Evolutionary conservation across 37 sponge, comb jelly and placozoan genomes (phyloP).

Genomic region (Diacarnus erythraeanus): DNA sequence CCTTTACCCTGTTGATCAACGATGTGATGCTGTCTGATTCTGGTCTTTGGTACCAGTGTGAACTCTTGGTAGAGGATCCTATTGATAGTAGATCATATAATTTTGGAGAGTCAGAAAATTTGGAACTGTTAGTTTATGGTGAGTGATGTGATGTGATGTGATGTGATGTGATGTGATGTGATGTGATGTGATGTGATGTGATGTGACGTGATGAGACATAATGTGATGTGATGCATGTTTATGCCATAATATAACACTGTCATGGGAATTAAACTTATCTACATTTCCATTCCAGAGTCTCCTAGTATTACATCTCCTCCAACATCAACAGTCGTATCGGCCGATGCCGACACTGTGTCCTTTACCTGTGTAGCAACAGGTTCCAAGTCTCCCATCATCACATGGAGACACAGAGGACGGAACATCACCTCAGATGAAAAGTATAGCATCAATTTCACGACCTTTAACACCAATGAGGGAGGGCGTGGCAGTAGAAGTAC

Average conservation of each 20-base stretch:
- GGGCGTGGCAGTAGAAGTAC: neutral
- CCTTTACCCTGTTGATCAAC: neutral
- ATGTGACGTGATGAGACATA: no score
- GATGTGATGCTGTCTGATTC: constrained; percentile 14
- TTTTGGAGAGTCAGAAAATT: neutral
- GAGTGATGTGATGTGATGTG: no score
- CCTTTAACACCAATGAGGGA: neutral
- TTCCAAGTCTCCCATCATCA: neutral
- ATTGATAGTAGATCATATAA: neutral
- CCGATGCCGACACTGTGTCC: neutral
- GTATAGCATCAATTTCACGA: neutral
- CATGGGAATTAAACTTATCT: no score
- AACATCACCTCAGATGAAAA: neutral
- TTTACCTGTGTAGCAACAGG: neutral
- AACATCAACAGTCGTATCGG: neutral
- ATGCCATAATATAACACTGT: no score
- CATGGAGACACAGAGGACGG: neutral
- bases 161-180: no score
- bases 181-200: no score
- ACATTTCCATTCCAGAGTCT: neutral
- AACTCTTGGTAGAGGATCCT: neutral
- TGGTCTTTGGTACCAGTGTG: constrained; percentile 3
- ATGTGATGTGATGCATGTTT: no score
- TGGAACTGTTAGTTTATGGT: neutral
- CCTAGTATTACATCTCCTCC: neutral